Base-by-base conservation (phyloP, 2,113 vertebrate genomes). In the Ptychochromis oligacanthus region DNA sequence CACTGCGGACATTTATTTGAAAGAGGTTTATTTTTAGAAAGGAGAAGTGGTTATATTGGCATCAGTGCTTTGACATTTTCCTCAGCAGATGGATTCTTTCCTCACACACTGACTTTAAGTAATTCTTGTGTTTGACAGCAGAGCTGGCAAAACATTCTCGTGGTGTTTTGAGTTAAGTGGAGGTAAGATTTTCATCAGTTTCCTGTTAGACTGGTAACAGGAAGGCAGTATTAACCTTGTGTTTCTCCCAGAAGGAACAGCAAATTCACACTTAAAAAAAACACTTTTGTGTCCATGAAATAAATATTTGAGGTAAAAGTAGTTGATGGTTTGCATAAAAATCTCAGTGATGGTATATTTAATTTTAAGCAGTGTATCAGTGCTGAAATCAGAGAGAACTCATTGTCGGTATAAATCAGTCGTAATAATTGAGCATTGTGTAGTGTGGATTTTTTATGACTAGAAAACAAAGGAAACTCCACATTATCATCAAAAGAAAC, bases 21-120 rank as follows among this genome's bases (percentile, higher is more conserved):
- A 77, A 87, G 82, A 91, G 84, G 67, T 87, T 91, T 93, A 91
- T 92, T 92, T 94, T 91, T 93, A 82, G 81, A 87, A 57, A 60
- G 65, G 58, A 85, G 55, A 75, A 56, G 80, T 31, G 59, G 17
- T 72, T 74, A 13, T 18, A 56, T 59, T 61, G 59, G 62, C 57
- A 20, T 10, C 14, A 31, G 40, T 59, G 64, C 58, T 84, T 74
- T 57, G 22, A 56, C 56, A 26, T 43, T 28, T 52, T 14, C 59
- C 31, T 46, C 26, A 18, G 7, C 17, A 18, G 36, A 10, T 5
- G 15, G 4, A 2, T 12, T 80, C 55, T 6, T 6, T 61, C 75
- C 60, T 56, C 46, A 56, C 5, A 34, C 31, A 5, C 12, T 34
- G 61, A 31, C 64, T 74, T 81, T 9, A 65, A 77, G 75, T 20